Evolutionary conservation across 2,888 invertebrate genomes (phyloP).

Genomic region (Xestia sexstrigata): DNA sequence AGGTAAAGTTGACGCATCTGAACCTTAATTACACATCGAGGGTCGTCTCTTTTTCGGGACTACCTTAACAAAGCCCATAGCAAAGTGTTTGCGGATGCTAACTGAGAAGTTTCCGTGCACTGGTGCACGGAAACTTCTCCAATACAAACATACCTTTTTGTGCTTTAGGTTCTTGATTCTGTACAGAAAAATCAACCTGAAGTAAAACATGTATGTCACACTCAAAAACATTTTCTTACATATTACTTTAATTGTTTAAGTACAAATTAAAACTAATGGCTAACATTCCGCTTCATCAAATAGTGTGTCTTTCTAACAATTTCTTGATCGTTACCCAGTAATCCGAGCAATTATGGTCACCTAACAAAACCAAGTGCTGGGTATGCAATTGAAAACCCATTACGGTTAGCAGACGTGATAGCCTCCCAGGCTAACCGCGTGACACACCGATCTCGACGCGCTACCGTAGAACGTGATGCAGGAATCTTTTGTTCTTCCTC

Average conservation of each 20-base stretch:
- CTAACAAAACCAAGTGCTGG: slow-evolving; percentile 50
- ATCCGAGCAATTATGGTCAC: slow-evolving; percentile 28
- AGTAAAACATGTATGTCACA: background rate
- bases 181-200: background rate
- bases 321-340: slow-evolving; percentile 29
- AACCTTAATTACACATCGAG: slow-evolving; percentile 83
- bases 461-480: slow-evolving; percentile 40
- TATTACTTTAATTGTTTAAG: background rate
- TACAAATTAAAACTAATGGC: slow-evolving; percentile 3
- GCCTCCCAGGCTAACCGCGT: slow-evolving; percentile 28
- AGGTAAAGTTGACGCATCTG: slow-evolving; percentile 82
- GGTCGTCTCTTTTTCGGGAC: slow-evolving; percentile 77
- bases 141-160: slow-evolving; percentile 41
- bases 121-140: slow-evolving; percentile 41
- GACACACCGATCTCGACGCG: slow-evolving; percentile 34
- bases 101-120: too few relatives aligned
- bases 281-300: slow-evolving; percentile 8
- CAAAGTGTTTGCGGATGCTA: slow-evolving; percentile 74
- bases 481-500: slow-evolving; percentile 54
- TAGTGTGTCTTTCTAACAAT: background rate
- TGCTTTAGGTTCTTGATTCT: slow-evolving; percentile 22
- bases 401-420: slow-evolving; percentile 53
- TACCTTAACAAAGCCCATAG: slow-evolving; percentile 76
- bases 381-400: slow-evolving; percentile 61
- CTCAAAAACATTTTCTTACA: background rate